A percentile compares a stretch with the other conserved stretches of the same genome.
Evolutionary conservation across 64 coral and sea anemone species (phyloP).

Genomic region (Montipora capricornis): DNA sequence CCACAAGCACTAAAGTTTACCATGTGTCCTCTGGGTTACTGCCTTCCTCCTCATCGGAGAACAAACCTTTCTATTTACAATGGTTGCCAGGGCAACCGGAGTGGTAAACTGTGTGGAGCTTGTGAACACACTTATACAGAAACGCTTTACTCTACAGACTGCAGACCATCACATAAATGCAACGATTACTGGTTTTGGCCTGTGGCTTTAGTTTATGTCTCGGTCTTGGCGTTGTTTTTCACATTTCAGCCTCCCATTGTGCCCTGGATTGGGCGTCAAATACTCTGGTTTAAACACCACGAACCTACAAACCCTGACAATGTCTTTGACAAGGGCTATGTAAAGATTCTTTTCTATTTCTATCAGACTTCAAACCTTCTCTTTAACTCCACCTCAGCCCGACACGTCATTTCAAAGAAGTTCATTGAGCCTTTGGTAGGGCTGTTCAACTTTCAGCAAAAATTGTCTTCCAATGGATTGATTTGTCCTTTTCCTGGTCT

Average conservation of each 20-base stretch:
- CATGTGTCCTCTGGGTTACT: slow-evolving; percentile 71
- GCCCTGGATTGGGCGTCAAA: background rate
- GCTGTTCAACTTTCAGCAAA: slow-evolving; percentile 79
- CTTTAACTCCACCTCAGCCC: slow-evolving; percentile 27
- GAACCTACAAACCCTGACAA: background rate
- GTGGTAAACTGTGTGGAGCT: slow-evolving; percentile 61
- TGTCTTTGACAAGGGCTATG: slow-evolving; percentile 45
- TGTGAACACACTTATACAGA: slow-evolving; percentile 68
- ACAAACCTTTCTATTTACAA: slow-evolving; percentile 31
- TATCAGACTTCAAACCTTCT: slow-evolving; percentile 75
- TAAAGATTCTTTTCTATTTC: slow-evolving; percentile 86
- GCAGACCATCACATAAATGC: slow-evolving; percentile 48
- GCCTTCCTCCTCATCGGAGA: background rate
- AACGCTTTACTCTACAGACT: slow-evolving; percentile 70
- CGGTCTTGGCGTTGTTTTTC: background rate
- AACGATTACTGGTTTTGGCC: slow-evolving; percentile 79
- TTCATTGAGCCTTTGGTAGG: slow-evolving; percentile 65
- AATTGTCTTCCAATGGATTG: background rate
- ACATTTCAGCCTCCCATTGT: background rate
- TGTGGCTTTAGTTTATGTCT: slow-evolving; percentile 33
- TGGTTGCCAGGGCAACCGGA: slow-evolving; percentile 59
- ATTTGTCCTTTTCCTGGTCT: slow-evolving; percentile 81
- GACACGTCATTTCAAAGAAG: slow-evolving; percentile 14
- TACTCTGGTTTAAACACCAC: background rate
- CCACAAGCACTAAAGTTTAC: slow-evolving; percentile 36